A percentile compares a stretch with the other conserved stretches of the same genome.
Evolutionary conservation across 2,113 vertebrate species (phyloP).

Genomic region (Nannobrachium achirus): DNA sequence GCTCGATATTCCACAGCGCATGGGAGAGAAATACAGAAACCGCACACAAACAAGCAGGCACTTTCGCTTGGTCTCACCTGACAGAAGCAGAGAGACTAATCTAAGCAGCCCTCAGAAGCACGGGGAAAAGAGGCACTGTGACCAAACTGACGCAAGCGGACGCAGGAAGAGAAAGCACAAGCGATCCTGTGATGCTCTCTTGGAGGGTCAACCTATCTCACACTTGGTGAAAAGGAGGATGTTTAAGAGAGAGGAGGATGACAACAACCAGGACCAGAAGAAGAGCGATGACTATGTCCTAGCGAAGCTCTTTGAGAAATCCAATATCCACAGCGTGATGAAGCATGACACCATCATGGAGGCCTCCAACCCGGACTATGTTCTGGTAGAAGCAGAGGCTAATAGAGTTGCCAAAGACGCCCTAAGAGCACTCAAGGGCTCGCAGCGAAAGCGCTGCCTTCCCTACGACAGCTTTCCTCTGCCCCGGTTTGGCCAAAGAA

Average conservation of each 20-base stretch:
- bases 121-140: conserved; percentile 87
- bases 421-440: conserved; percentile 87
- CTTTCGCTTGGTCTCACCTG: conserved; percentile 9
- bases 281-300: conserved; percentile 93
- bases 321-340: conserved; percentile 97
- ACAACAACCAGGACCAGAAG: conserved; percentile 60
- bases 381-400: conserved; percentile 97
- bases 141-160: conserved; percentile 28
- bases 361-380: conserved; percentile 89
- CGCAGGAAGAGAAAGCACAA: conserved; percentile 68
- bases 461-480: conserved; percentile 74
- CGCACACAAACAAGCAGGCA: conserved; percentile 7
- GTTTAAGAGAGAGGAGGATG: conserved; percentile 59
- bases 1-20: conserved; percentile 14
- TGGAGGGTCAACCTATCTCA: conserved; percentile 89
- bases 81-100: conserved; percentile 22
- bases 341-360: conserved; percentile 96
- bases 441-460: conserved; percentile 86
- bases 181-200: conserved; percentile 76
- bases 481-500: conserved; percentile 92
- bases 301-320: conserved; percentile 94
- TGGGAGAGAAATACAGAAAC: conserved; percentile 26
- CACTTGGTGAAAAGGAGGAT: conserved; percentile 89
- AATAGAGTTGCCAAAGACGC: conserved; percentile 93
- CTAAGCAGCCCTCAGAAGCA: conserved; percentile 79